Evolutionary conservation across 2,113 vertebrate genomes (phyloP), one percentile per base, ranked within the genome.

Genomic region (Baryphthengus martii): DNA sequence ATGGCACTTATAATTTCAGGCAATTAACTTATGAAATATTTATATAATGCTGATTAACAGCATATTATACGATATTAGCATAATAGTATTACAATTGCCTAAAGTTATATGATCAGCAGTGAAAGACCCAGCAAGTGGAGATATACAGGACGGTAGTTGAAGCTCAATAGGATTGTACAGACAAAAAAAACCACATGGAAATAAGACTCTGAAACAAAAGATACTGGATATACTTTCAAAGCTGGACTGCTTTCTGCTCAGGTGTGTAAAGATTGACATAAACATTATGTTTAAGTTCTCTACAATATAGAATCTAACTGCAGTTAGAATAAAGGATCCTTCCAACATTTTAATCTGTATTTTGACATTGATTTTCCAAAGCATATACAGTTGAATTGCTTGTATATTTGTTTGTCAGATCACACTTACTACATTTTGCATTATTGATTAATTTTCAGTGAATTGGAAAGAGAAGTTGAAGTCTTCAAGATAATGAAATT

Each of bases 11-110:
- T 12, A 58, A 88, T 93, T 82, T 75, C 74, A 83, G 42, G 25
- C 42, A 90, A 76, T 93, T 91, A 89, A 40, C 6, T 65, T 79
- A 80, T 80, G 6, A 82, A 93, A 85, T 77, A 93, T 85, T 85
- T 93, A 90, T 63, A 44, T 56, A 85, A 75, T 66, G 20, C 2
- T 77, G 63, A 93, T 86, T 93, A 93, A 86, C 55, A 80, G 19
- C 13, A 52, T 56, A 49, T 85, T 91, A 33, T 62, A 71, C 9
- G 76, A 74, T 67, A 88, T 80, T 91, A 90, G 6, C 50, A 84
- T 80, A 95, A 58, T 62, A 62, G 47, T 73, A 90, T 56, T 80
- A 50, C 10, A 33, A 49, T 86, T 84, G 39, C 47, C 55, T 94
- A 67, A 90, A 89, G 39, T 86, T 88, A 74, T 16, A 31, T 75